Conservation (phyloP, 92 coral and sea anemone species). For the Nematostella vectensis region DNA sequence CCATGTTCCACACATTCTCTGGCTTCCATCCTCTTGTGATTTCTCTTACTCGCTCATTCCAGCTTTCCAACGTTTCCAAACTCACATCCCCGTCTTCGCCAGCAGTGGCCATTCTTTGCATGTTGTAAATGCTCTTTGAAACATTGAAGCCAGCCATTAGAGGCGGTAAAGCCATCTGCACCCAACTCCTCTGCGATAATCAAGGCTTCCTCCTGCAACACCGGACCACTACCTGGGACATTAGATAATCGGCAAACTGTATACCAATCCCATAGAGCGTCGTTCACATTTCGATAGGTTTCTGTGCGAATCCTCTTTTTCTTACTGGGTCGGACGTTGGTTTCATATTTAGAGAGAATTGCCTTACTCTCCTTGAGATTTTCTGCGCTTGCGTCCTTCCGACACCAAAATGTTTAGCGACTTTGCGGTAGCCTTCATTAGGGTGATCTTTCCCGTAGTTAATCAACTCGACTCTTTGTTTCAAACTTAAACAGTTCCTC, state of each 20-base stretch:
- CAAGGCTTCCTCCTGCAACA: too few species aligned
- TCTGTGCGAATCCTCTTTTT: conserved; percentile 38
- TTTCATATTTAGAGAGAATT: conserved; percentile 33
- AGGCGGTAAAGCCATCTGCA: conserved; percentile 30
- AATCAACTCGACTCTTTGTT: conserved; percentile 20
- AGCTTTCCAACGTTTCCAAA: too few species aligned
- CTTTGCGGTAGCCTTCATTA: too few species aligned
- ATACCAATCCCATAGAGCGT: conserved; percentile 41
- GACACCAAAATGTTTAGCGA: conserved; percentile 30
- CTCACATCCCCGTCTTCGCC: too few species aligned
- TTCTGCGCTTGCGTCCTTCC: conserved; percentile 43
- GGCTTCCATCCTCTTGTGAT: too few species aligned
- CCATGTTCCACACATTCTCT: conserved; percentile 55
- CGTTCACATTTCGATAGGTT: conserved; percentile 28
- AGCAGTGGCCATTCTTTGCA: conserved; percentile 14
- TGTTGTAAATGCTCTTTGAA: conserved; percentile 33
- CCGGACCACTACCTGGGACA: background rate
- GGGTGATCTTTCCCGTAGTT: conserved; percentile 29
- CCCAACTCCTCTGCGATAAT: conserved; percentile 40
- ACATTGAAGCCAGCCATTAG: too few species aligned
- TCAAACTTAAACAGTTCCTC: conserved; percentile 17
- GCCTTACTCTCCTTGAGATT: conserved; percentile 27
- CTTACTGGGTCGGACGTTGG: conserved; percentile 8
- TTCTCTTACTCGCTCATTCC: too few species aligned
- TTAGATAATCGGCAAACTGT: conserved; percentile 20